These are phyloP conservation scores for Sclerurus mexicanus DNA, from an alignment of 2,113 vertebrate species.

Conservation along the genomic window DNA sequence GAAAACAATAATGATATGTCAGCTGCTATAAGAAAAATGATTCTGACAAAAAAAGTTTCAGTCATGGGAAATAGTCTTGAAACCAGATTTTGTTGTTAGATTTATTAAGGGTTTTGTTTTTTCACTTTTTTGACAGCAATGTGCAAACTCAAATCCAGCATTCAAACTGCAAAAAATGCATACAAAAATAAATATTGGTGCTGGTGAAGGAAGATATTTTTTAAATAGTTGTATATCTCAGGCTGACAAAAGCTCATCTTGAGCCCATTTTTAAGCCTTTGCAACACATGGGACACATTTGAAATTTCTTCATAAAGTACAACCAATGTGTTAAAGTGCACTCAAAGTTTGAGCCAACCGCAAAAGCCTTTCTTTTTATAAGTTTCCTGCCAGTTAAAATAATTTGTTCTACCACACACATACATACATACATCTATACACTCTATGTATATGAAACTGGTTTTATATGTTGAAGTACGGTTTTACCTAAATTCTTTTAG, in stretches of 20 bases:
- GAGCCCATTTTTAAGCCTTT: slow-evolving; percentile 31
- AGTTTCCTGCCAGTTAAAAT: slow-evolving; percentile 49
- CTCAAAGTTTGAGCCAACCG: slow-evolving; percentile 1
- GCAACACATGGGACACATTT: slow-evolving; percentile 65
- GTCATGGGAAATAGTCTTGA: slow-evolving; percentile 33
- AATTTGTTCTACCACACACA: slow-evolving; percentile 5
- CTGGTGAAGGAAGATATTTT: slow-evolving; percentile 25
- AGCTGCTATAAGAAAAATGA: slow-evolving; percentile 9
- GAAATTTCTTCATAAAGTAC: slow-evolving; percentile 28
- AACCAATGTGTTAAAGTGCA: neutral
- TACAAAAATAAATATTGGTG: slow-evolving; percentile 51
- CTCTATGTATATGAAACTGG: neutral
- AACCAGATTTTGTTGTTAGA: slow-evolving; percentile 34
- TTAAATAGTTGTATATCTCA: neutral
- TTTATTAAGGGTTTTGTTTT: neutral
- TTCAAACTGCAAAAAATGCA: slow-evolving; percentile 29
- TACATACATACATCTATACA: neutral
- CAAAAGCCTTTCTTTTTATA: slow-evolving; percentile 55
- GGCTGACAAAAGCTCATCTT: slow-evolving; percentile 39
- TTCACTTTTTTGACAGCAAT: neutral
- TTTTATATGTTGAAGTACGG: neutral
- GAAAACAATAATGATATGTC: slow-evolving; percentile 32
- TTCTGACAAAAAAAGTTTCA: slow-evolving; percentile 4
- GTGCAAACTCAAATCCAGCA: neutral
- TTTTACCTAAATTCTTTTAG: neutral